phyloP scores from a whole-genome alignment of 2,888 invertebrate genomes.

The Apotomis betuletana region DNA sequence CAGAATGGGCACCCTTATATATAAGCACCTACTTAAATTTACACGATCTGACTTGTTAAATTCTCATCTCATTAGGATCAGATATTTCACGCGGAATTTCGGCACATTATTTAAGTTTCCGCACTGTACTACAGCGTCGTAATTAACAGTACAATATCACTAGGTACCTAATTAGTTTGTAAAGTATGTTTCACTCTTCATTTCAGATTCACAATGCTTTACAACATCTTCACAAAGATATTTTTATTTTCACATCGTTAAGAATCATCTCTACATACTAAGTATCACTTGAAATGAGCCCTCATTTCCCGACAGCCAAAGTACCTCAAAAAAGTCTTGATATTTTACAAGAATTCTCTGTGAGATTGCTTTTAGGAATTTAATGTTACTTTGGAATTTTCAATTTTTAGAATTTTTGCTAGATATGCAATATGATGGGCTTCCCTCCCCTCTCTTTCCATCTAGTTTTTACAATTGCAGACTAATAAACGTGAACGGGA shows the following conservation, averaged over 20 bases:
- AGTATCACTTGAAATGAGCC: too few species aligned
- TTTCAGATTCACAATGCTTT: too few species aligned
- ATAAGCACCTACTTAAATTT: background rate
- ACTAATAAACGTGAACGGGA: constrained; percentile 16
- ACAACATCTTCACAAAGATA: too few species aligned
- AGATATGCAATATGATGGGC: background rate
- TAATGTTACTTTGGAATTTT: background rate
- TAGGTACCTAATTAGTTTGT: too few species aligned
- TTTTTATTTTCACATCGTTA: too few species aligned
- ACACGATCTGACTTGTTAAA: background rate
- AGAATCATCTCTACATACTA: too few species aligned
- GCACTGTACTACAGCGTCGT: background rate
- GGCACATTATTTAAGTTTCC: background rate
- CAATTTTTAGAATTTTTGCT: background rate
- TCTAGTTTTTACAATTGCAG: constrained; percentile 9
- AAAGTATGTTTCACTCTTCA: too few species aligned
- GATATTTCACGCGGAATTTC: background rate
- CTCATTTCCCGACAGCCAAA: too few species aligned
- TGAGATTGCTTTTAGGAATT: background rate
- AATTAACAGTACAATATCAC: background rate
- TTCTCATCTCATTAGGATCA: background rate
- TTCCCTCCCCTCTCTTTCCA: constrained; percentile 4
- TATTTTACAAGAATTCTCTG: background rate
- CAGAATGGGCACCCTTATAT: constrained; percentile 3
- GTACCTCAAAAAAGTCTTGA: too few species aligned